phyloP scores from a whole-genome alignment of 1,140 invertebrate species.

The Hycleus phaleratus region DNA sequence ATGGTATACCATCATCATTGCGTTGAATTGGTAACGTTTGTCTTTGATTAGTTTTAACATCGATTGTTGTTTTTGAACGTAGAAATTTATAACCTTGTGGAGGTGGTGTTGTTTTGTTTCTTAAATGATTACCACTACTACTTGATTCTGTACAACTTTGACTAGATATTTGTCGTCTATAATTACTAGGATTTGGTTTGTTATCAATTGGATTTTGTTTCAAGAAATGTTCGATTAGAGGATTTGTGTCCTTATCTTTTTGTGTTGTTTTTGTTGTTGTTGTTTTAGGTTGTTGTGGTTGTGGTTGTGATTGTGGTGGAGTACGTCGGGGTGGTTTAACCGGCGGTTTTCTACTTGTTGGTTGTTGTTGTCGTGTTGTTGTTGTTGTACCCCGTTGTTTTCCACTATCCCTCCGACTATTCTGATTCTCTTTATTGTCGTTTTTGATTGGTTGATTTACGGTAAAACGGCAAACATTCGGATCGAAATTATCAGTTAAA shows the following conservation, averaged over 20 bases:
- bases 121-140: constrained; percentile 18
- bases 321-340: constrained; percentile 29
- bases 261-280: not conserved
- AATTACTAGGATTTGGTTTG: constrained; percentile 3
- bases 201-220: constrained; percentile 29
- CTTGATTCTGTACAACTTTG: constrained; percentile 14
- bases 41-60: constrained; percentile 38
- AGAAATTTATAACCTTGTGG: constrained; percentile 31
- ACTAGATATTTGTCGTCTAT: constrained; percentile 4
- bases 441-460: constrained; percentile 40
- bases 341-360: constrained; percentile 19
- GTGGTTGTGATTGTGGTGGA: constrained; percentile 3
- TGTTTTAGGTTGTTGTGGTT: not conserved
- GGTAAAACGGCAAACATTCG: constrained; percentile 90
- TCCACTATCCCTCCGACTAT: no score
- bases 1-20: constrained; percentile 52
- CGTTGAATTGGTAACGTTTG: constrained; percentile 35
- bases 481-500: constrained; percentile 91
- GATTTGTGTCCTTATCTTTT: constrained; percentile 16
- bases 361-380: not conserved
- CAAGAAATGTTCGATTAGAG: constrained; percentile 33
- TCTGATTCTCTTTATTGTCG: not conserved
- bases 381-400: no score
- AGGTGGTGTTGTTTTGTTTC: constrained; percentile 5
- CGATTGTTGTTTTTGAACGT: constrained; percentile 47